phyloP scores from a whole-genome alignment of 2,888 invertebrate genomes.

The Frankliniella fusca region DNA sequence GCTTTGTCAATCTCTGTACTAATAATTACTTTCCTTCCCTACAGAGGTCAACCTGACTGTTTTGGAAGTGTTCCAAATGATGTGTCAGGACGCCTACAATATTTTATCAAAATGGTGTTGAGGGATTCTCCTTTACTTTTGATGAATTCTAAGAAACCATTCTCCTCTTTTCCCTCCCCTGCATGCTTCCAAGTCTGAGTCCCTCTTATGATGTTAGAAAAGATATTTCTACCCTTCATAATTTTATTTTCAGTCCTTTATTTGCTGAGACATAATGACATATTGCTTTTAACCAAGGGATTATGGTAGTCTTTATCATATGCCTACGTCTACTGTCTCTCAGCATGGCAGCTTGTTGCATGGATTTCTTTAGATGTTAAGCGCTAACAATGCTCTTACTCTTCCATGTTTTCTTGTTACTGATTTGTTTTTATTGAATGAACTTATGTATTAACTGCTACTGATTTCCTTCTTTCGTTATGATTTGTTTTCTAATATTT shows the following conservation, averaged over 20 bases:
- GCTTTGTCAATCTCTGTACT: background rate
- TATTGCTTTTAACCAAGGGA: background rate
- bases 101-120: conserved; percentile 7
- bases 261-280: background rate
- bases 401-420: background rate
- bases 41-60: background rate
- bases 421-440: background rate
- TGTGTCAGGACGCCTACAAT: background rate
- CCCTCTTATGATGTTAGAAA: background rate
- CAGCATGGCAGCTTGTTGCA: no score
- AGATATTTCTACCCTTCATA: background rate
- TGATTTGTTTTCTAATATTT: no score
- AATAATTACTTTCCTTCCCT: background rate
- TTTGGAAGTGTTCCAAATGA: background rate
- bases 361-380: no score
- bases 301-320: no score
- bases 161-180: background rate
- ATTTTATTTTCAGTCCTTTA: background rate
- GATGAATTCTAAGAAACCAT: background rate
- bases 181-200: background rate
- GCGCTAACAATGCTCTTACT: no score
- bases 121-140: background rate
- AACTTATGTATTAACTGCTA: background rate
- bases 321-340: no score
- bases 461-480: background rate